Percentiles rank a stretch among this genome's conserved stretches.
Conservation (phyloP, 2,113 vertebrate species). For the Phalacrocorax brasilianus region DNA sequence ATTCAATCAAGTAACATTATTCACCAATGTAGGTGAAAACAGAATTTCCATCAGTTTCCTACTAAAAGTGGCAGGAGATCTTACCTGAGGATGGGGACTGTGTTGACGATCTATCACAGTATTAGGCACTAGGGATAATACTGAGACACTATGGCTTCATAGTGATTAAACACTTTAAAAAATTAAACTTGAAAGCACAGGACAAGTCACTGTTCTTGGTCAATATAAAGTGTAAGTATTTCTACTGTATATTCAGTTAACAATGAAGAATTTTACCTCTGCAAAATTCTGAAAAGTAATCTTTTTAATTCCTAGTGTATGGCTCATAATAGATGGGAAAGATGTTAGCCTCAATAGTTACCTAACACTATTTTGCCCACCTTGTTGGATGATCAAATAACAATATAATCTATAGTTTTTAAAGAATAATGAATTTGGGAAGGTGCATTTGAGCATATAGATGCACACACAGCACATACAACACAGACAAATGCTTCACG, state of each 20-base stretch:
- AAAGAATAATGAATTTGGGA: not conserved
- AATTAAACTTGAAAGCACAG: not conserved
- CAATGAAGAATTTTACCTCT: not conserved
- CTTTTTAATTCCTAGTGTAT: not conserved
- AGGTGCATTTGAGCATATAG: not conserved
- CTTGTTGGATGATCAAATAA: not conserved
- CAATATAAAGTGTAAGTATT: not conserved
- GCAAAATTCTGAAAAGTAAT: not conserved
- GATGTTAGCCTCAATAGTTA: not conserved
- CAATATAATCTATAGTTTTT: not conserved
- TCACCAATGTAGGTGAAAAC: not conserved
- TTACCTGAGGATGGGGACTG: fast-evolving
- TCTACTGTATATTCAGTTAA: not conserved
- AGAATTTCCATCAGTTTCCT: not conserved
- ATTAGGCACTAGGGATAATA: not conserved
- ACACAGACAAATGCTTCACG: not conserved
- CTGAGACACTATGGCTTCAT: not conserved
- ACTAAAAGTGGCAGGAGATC: not conserved
- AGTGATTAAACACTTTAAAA: not conserved
- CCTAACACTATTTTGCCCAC: not conserved
- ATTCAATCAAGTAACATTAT: not conserved
- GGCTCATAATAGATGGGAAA: not conserved
- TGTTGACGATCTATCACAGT: not conserved
- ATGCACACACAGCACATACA: not conserved
- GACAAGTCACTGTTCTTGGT: not conserved